Conservation (phyloP, 2,888 invertebrate genomes). For the Silvanus unidentatus region DNA sequence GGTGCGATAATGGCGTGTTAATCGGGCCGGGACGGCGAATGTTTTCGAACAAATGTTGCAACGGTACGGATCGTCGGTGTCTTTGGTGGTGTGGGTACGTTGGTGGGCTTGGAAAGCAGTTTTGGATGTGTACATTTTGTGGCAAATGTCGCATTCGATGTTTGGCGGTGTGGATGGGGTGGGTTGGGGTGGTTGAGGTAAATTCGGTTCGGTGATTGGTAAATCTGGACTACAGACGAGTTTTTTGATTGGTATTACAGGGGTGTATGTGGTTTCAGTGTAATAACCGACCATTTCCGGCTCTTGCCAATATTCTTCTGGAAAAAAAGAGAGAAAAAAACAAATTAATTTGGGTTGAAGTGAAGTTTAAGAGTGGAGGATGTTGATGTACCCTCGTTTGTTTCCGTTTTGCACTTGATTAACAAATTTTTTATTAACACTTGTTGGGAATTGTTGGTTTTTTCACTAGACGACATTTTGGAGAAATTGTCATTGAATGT, state of each 20-base stretch:
- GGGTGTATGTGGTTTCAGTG: constrained; percentile 41
- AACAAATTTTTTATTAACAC: constrained; percentile 37
- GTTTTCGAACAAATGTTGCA: constrained; percentile 88
- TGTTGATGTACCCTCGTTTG: constrained; percentile 16
- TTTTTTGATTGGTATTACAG: constrained; percentile 47
- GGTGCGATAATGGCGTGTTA: constrained; percentile 79
- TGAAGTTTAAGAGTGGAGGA: too few species aligned
- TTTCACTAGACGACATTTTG: constrained; percentile 21
- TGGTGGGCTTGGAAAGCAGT: constrained; percentile 39
- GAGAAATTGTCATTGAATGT: constrained; percentile 20
- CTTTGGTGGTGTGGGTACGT: constrained; percentile 46
- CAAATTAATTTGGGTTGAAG: neutral
- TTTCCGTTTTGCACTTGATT: constrained; percentile 33
- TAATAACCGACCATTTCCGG: constrained; percentile 52
- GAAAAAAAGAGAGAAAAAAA: constrained; percentile 41
- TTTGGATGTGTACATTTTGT: constrained; percentile 42
- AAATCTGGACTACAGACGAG: constrained; percentile 58
- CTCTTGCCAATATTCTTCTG: constrained; percentile 48
- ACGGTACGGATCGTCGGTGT: constrained; percentile 76
- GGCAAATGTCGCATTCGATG: constrained; percentile 45
- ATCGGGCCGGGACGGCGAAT: constrained; percentile 82
- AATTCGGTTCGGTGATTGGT: constrained; percentile 44
- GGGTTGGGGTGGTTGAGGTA: constrained; percentile 6
- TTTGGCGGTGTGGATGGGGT: constrained; percentile 16
- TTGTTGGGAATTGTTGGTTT: constrained; percentile 33